phyloP scores from a whole-genome alignment of 2,888 invertebrate genomes.

The Dione juno region DNA sequence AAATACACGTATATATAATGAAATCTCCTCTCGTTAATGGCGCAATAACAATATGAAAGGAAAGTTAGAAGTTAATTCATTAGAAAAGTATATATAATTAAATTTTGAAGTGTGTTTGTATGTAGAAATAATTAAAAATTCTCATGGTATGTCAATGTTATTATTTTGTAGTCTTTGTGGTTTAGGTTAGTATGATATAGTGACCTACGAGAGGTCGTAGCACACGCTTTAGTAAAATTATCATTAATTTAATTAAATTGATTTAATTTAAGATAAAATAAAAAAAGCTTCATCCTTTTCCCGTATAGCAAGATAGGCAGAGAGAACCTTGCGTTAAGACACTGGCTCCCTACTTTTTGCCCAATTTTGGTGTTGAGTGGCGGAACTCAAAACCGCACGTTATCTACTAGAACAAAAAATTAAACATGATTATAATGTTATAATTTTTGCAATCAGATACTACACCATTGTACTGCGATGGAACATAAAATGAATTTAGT shows the following conservation, averaged over 20 bases:
- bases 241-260: no score
- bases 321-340: no score
- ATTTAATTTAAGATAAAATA: no score
- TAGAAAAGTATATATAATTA: neutral
- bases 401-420: neutral
- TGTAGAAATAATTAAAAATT: neutral
- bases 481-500: no score
- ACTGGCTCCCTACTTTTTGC: no score
- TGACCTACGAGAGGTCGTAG: neutral
- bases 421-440: no score
- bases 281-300: no score
- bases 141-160: neutral
- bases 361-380: no score
- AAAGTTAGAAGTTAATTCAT: constrained; percentile 24
- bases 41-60: constrained; percentile 17
- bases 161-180: neutral
- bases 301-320: no score
- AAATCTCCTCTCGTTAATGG: constrained; percentile 7
- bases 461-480: no score
- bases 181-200: neutral
- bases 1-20: constrained; percentile 9
- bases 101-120: neutral
- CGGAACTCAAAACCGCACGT: neutral
- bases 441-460: no score
- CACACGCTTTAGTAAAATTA: no score